Percentiles rank a stretch among this genome's conserved stretches.
phyloP scores from a whole-genome alignment of 2,888 invertebrate species.

The Calameuta filiformis region DNA sequence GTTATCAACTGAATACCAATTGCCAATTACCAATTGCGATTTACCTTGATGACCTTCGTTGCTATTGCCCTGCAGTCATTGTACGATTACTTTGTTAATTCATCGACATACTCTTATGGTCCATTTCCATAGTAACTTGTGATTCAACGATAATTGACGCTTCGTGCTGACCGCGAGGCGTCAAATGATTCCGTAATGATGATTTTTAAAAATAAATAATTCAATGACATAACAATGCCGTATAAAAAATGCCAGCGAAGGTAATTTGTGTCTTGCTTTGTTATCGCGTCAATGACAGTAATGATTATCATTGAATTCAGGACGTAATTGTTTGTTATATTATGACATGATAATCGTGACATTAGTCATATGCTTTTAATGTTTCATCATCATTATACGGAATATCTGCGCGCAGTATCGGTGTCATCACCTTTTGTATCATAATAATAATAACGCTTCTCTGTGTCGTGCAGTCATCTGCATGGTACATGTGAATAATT shows the following conservation, averaged over 20 bases:
- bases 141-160: background rate
- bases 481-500: background rate
- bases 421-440: background rate
- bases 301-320: background rate
- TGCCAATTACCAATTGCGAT: background rate
- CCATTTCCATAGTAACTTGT: background rate
- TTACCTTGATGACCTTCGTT: background rate
- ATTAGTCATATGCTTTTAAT: background rate
- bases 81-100: background rate
- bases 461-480: background rate
- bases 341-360: background rate
- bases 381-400: background rate
- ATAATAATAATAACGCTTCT: background rate
- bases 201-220: background rate
- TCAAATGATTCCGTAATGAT: background rate
- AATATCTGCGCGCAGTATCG: background rate
- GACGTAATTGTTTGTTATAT: background rate
- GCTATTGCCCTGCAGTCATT: background rate
- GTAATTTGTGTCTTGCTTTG: background rate
- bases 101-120: background rate
- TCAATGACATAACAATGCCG: background rate
- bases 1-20: background rate
- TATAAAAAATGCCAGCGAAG: background rate
- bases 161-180: background rate
- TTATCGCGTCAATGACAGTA: background rate